Evolutionary conservation across 2,797 vertebrate genomes (phyloP).

Genomic region (Neostethus bicornis): DNA sequence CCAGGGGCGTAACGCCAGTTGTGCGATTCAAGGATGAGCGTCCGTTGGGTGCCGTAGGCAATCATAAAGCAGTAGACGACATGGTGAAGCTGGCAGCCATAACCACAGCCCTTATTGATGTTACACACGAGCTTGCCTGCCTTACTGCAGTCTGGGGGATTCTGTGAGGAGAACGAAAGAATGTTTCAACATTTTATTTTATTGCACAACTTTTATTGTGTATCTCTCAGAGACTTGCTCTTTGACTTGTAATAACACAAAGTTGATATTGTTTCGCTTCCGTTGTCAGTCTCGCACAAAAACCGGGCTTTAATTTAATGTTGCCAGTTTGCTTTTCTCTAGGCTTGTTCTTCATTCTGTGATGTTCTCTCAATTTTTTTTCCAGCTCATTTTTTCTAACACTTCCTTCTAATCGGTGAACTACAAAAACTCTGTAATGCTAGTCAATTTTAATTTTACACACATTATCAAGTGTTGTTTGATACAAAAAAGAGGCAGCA

Average conservation of each 20-base stretch:
- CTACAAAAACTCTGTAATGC: neutral
- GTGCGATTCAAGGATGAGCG: constrained; percentile 95
- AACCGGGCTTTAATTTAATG: constrained; percentile 30
- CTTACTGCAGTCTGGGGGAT: constrained; percentile 96
- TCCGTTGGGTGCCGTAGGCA: constrained; percentile 93
- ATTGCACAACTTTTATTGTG: constrained; percentile 61
- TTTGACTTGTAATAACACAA: constrained; percentile 61
- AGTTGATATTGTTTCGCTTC: constrained; percentile 56
- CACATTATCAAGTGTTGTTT: neutral
- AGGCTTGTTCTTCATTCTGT: neutral
- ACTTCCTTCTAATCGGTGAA: constrained; percentile 1
- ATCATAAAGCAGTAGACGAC: constrained; percentile 99
- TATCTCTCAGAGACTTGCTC: constrained; percentile 43
- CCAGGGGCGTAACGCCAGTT: constrained; percentile 97
- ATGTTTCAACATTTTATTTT: constrained; percentile 54
- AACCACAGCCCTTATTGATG: constrained; percentile 99
- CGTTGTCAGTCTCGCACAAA: constrained; percentile 15
- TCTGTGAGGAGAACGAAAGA: constrained; percentile 73
- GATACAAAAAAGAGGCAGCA: neutral
- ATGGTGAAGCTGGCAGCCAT: constrained; percentile 97
- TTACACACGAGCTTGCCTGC: constrained; percentile 98
- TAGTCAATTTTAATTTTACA: neutral
- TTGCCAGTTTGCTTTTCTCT: constrained; percentile 7
- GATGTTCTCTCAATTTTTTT: constrained; percentile 1
- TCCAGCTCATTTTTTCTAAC: neutral